These are phyloP conservation scores for Hippocampus zosterae DNA, from an alignment of 2,113 vertebrate genomes.

Conservation along the genomic window DNA sequence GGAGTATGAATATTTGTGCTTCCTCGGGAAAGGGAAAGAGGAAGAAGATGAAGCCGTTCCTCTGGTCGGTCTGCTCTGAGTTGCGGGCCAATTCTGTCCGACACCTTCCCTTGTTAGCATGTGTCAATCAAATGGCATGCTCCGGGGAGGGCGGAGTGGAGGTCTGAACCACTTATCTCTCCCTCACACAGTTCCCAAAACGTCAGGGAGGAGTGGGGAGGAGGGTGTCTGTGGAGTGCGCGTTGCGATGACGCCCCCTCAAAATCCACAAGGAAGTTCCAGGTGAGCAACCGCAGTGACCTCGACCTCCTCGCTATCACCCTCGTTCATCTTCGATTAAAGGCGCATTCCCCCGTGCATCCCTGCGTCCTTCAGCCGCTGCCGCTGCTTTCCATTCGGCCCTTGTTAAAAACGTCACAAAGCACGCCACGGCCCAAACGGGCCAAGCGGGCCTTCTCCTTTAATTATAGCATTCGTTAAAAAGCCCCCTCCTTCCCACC, in stretches of 20 bases:
- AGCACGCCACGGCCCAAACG: conserved; percentile 12
- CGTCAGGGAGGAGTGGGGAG: neutral
- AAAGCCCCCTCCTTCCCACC: conserved; percentile 13
- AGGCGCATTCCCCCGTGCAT: conserved; percentile 48
- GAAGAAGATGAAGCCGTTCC: conserved; percentile 8
- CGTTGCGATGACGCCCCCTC: neutral
- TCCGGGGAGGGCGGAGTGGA: conserved; percentile 45
- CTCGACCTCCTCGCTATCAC: conserved; percentile 7
- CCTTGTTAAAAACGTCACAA: conserved; percentile 35
- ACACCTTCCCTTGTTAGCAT: conserved; percentile 70
- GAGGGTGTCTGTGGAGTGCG: neutral
- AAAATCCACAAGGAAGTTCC: neutral
- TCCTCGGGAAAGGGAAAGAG: neutral
- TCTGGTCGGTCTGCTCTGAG: conserved; percentile 26
- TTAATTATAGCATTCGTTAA: conserved; percentile 68
- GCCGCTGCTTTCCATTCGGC: conserved; percentile 50
- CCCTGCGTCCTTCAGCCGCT: conserved; percentile 60
- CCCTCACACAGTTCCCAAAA: conserved; percentile 35
- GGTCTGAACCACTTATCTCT: conserved; percentile 40
- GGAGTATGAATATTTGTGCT: neutral
- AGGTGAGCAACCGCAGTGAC: conserved; percentile 31
- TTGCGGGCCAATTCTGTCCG: conserved; percentile 46
- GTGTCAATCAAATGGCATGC: conserved; percentile 63
- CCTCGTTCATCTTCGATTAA: conserved; percentile 54
- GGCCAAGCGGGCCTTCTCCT: conserved; percentile 53